Evolutionary conservation across 2,888 invertebrate species (phyloP).

Genomic region (Apodemia duryi): DNA sequence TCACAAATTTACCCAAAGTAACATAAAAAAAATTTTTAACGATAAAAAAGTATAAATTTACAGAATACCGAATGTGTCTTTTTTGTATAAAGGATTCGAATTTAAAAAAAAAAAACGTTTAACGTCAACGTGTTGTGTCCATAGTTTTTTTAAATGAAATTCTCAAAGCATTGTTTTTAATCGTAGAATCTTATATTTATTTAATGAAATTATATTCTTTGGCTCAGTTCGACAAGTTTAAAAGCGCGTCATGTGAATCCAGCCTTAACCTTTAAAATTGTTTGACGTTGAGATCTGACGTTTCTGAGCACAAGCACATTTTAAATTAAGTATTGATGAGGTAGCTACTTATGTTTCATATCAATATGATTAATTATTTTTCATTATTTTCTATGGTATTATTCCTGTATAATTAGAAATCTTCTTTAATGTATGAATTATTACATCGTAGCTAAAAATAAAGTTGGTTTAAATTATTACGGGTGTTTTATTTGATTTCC

Average conservation of each 20-base stretch:
- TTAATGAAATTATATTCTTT: too few relatives aligned
- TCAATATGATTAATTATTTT: conserved; percentile 38
- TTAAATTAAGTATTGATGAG: conserved; percentile 40
- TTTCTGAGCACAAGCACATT: conserved; percentile 32
- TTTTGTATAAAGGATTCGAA: too few relatives aligned
- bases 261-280: conserved; percentile 24
- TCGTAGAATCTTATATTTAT: too few relatives aligned
- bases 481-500: conserved; percentile 38
- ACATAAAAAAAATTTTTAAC: too few relatives aligned
- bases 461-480: conserved; percentile 75
- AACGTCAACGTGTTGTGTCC: too few relatives aligned
- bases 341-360: conserved; percentile 54
- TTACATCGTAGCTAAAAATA: conserved; percentile 80
- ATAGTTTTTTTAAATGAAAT: too few relatives aligned
- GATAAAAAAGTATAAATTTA: too few relatives aligned
- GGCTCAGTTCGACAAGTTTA: neutral
- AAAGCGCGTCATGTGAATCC: neutral
- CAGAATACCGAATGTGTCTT: too few relatives aligned
- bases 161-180: too few relatives aligned
- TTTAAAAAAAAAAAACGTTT: too few relatives aligned
- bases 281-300: conserved; percentile 32
- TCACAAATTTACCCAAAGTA: too few relatives aligned
- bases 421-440: conserved; percentile 79
- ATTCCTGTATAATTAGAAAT: conserved; percentile 68
- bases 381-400: conserved; percentile 59